phyloP scores from a whole-genome alignment of 2,888 invertebrate species.

The Dermolepida albohirtum region DNA sequence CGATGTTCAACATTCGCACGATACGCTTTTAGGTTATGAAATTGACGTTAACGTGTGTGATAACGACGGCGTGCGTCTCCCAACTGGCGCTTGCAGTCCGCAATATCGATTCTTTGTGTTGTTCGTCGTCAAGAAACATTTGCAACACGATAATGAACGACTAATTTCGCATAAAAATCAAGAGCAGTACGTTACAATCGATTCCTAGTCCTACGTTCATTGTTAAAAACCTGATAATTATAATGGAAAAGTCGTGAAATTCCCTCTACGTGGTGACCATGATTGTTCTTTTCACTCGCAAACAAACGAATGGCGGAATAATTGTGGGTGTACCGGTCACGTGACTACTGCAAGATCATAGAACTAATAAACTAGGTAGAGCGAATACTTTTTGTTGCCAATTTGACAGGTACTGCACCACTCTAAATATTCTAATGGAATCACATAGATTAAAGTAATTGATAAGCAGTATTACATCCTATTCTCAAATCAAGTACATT shows the following conservation, averaged over 20 bases:
- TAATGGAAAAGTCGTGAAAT: background rate
- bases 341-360: conserved; percentile 39
- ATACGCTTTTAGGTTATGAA: conserved; percentile 57
- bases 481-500: no score
- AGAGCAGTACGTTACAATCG: conserved; percentile 25
- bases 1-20: conserved; percentile 24
- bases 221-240: background rate
- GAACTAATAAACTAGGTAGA: no score
- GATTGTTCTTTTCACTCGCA: conserved; percentile 7
- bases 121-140: conserved; percentile 32
- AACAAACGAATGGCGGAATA: conserved; percentile 15
- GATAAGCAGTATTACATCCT: no score
- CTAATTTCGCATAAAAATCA: conserved; percentile 30
- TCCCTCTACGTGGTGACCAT: no score
- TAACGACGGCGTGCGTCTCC: conserved; percentile 57
- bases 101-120: conserved; percentile 49
- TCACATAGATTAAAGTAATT: no score
- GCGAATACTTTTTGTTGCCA: no score
- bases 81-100: conserved; percentile 57
- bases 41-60: conserved; percentile 54
- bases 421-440: no score
- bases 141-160: conserved; percentile 23
- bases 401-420: no score
- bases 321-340: conserved; percentile 36
- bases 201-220: background rate